Evolutionary conservation across 1,140 invertebrate species (phyloP).

Genomic region (Patella vulgata): DNA sequence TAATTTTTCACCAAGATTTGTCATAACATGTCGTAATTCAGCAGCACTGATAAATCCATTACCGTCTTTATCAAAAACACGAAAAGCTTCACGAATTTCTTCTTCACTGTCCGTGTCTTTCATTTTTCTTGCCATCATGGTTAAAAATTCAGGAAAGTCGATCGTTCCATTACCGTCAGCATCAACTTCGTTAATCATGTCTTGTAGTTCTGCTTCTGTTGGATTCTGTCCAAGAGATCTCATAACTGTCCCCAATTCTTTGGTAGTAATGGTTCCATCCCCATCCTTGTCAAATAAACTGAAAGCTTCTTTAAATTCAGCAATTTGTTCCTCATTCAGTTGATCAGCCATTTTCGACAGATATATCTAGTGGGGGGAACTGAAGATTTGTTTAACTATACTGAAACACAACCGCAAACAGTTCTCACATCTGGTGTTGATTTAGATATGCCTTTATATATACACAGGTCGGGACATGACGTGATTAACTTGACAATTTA

Average conservation of each 20-base stretch:
- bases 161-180: slow-evolving; percentile 99
- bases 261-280: slow-evolving; percentile 99
- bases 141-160: slow-evolving; percentile 92
- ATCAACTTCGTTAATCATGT: slow-evolving; percentile 99
- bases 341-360: neutral
- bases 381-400: too few species aligned
- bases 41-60: slow-evolving; percentile 77
- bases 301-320: slow-evolving; percentile 32
- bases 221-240: slow-evolving; percentile 98
- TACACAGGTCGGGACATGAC: too few species aligned
- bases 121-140: slow-evolving; percentile 93
- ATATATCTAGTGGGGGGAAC: too few species aligned
- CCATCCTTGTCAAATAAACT: slow-evolving; percentile 72
- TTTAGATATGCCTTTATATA: too few species aligned
- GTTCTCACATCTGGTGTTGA: too few species aligned
- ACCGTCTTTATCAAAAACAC: slow-evolving; percentile 97
- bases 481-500: too few species aligned
- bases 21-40: slow-evolving; percentile 78
- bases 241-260: slow-evolving; percentile 99
- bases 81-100: slow-evolving; percentile 93
- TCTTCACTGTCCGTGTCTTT: slow-evolving; percentile 99
- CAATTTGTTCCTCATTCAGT: slow-evolving; percentile 58
- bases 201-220: slow-evolving; percentile 98
- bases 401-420: too few species aligned
- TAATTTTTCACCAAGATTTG: slow-evolving; percentile 88